Evolutionary conservation across 2,888 invertebrate genomes (phyloP).

Genomic region (Psylliodes chrysocephalus): DNA sequence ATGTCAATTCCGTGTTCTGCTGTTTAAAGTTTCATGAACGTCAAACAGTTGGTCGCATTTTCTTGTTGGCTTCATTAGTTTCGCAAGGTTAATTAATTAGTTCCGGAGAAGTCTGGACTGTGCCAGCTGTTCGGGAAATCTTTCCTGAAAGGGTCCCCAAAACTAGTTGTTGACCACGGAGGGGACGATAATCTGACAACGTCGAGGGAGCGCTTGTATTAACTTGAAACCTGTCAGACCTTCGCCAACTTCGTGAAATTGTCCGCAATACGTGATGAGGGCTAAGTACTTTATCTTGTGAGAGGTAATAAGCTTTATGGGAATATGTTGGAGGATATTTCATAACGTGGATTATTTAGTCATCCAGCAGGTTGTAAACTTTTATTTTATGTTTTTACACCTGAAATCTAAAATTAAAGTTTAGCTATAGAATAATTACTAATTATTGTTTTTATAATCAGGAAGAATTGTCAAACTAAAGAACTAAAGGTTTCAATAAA

Average conservation of each 20-base stretch:
- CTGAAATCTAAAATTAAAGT: no score
- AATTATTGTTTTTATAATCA: no score
- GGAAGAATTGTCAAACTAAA: no score
- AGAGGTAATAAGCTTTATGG: neutral
- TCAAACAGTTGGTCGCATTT: neutral
- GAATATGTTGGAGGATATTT: neutral
- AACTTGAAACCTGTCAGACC: slow-evolving; percentile 19
- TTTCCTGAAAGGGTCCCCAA: slow-evolving; percentile 3
- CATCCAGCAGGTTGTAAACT: no score
- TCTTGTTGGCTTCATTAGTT: neutral
- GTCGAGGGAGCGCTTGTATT: slow-evolving; percentile 9
- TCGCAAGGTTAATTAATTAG: slow-evolving; percentile 1
- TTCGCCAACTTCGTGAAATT: slow-evolving; percentile 8
- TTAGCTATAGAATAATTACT: no score
- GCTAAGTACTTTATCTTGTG: slow-evolving; percentile 1
- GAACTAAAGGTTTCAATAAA: no score
- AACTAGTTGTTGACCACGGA: slow-evolving; percentile 16
- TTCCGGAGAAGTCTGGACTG: neutral
- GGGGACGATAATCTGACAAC: slow-evolving; percentile 23
- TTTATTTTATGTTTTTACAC: no score
- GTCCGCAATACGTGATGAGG: neutral
- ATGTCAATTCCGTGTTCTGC: no score
- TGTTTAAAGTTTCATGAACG: neutral
- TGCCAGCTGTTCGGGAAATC: neutral
- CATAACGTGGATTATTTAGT: no score